These are phyloP conservation scores for Polyommatus iphigenia DNA, from an alignment of 2,888 invertebrate species.

Conservation along the genomic window DNA sequence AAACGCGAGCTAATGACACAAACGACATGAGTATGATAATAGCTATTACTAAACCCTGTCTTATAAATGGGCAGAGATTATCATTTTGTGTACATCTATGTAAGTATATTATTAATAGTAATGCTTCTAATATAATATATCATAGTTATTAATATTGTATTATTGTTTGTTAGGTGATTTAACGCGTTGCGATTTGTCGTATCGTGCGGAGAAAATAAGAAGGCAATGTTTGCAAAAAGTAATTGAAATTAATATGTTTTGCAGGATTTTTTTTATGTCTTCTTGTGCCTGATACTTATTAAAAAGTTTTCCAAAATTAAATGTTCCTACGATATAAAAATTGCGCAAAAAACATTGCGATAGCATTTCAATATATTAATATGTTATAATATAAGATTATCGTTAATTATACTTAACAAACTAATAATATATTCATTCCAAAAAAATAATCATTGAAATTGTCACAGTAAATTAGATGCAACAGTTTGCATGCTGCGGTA, in stretches of 20 bases:
- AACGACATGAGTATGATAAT: conserved; percentile 28
- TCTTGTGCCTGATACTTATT: too few species aligned
- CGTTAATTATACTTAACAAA: neutral
- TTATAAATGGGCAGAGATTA: conserved; percentile 30
- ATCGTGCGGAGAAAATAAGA: too few species aligned
- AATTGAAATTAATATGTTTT: too few species aligned
- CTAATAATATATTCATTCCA: neutral
- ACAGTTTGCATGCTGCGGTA: neutral
- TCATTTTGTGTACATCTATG: conserved; percentile 23
- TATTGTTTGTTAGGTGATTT: neutral
- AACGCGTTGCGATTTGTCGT: neutral
- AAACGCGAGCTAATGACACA: neutral
- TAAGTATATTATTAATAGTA: neutral
- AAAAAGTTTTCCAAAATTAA: too few species aligned
- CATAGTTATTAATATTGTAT: conserved; percentile 5
- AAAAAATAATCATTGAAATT: neutral
- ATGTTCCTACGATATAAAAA: too few species aligned
- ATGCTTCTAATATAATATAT: neutral
- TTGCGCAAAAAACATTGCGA: too few species aligned
- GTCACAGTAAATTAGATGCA: neutral
- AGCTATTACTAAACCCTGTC: conserved; percentile 2
- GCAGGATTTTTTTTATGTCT: too few species aligned
- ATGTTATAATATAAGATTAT: neutral
- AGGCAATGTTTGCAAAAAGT: too few species aligned
- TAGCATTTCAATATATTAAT: too few species aligned